Percentiles rank a stretch among this genome's conserved stretches.
Conservation (phyloP, 1,140 invertebrate genomes). For the Drosophila tristis region DNA sequence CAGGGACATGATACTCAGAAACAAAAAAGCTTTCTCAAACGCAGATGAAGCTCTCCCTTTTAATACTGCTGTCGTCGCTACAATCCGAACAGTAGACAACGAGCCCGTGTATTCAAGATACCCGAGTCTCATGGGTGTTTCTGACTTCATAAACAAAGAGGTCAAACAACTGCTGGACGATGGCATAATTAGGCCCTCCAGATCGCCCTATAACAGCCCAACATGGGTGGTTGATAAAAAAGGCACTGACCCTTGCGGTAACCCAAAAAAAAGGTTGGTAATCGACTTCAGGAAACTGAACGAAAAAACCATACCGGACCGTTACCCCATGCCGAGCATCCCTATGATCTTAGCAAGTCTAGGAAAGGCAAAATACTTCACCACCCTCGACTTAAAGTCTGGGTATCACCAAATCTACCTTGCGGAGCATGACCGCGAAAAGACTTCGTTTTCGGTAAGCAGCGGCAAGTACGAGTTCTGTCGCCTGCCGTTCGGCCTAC, state of each 20-base stretch:
- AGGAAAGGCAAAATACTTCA: slow-evolving; percentile 27
- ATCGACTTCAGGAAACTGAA: slow-evolving; percentile 81
- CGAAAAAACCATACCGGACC: slow-evolving; percentile 69
- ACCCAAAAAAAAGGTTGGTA: slow-evolving; percentile 70
- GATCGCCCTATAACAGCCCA: slow-evolving; percentile 53
- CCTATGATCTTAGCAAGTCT: slow-evolving; percentile 41
- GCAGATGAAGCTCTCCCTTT: slow-evolving; percentile 31
- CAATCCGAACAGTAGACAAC: slow-evolving; percentile 26
- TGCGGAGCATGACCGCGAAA: slow-evolving; percentile 20
- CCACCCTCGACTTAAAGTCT: slow-evolving; percentile 49
- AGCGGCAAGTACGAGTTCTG: slow-evolving; percentile 43
- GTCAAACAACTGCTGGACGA: slow-evolving; percentile 35
- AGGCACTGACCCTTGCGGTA: slow-evolving; percentile 36
- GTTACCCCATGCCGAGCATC: slow-evolving; percentile 85
- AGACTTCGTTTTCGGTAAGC: slow-evolving; percentile 42
- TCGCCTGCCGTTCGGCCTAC: slow-evolving; percentile 81
- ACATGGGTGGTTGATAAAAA: slow-evolving; percentile 65
- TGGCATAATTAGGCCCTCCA: slow-evolving; percentile 21
- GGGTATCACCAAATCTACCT: slow-evolving; percentile 83
- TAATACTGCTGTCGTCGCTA: slow-evolving; percentile 35
- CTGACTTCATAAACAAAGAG: slow-evolving; percentile 49
- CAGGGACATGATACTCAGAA: slow-evolving; percentile 9
- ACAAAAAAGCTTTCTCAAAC: slow-evolving; percentile 20
- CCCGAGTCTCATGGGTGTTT: slow-evolving; percentile 38
- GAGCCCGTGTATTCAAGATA: slow-evolving; percentile 52